These are phyloP conservation scores for Cyclopterus lumpus DNA, from an alignment of 2,797 vertebrate genomes.

Conservation along the genomic window DNA sequence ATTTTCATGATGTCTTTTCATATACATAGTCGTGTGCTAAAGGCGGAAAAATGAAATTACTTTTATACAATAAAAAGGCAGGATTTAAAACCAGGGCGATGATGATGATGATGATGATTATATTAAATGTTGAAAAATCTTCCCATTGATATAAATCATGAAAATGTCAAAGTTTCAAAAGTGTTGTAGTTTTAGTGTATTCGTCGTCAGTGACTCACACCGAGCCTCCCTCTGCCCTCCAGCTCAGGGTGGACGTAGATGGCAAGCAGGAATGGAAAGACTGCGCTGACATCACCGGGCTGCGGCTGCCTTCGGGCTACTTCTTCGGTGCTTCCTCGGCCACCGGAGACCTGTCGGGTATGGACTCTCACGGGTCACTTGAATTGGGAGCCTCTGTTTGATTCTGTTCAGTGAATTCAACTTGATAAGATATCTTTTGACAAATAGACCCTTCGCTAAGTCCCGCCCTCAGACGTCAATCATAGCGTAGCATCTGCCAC, in stretches of 20 bases:
- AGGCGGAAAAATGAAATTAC: not conserved
- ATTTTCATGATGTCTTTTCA: not conserved
- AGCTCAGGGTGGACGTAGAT: conserved; percentile 91
- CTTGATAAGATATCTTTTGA: not conserved
- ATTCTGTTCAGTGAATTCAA: not conserved
- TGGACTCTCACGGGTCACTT: too few relatives aligned
- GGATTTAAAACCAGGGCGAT: not conserved
- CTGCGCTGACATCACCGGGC: conserved; percentile 88
- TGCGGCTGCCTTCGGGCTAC: conserved; percentile 89
- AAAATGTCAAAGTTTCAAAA: not conserved
- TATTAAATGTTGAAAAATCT: not conserved
- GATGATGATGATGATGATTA: not conserved
- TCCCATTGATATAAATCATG: not conserved
- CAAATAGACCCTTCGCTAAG: not conserved
- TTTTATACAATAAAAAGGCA: not conserved
- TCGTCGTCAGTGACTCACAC: not conserved
- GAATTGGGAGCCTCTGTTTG: too few relatives aligned
- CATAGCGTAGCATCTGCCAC: not conserved
- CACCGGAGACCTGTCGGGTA: conserved; percentile 95
- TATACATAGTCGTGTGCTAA: not conserved
- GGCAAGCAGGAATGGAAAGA: conserved; percentile 93
- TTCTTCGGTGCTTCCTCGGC: conserved; percentile 91
- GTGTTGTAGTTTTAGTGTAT: not conserved
- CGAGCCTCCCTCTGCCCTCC: not conserved
- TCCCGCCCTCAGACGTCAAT: not conserved